Conservation (phyloP, 2,888 invertebrate species). For the Monoplex corrugatus region DNA sequence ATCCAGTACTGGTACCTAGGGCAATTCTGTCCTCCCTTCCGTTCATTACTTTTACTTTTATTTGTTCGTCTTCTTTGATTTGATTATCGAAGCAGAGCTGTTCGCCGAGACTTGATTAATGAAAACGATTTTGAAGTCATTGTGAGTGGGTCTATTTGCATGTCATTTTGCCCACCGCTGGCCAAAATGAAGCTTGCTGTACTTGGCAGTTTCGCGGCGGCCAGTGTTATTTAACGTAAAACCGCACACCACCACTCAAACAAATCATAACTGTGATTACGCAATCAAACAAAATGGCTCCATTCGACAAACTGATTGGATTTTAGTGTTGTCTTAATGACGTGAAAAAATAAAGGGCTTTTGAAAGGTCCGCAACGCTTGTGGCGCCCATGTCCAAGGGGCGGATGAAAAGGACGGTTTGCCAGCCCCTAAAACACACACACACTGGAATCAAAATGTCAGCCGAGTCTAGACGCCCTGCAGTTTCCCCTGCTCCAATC, state of each 20-base stretch:
- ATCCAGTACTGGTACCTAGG: no score
- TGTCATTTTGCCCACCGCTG: not conserved
- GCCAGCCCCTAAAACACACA: constrained; percentile 33
- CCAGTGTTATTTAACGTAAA: constrained; percentile 5
- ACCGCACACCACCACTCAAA: not conserved
- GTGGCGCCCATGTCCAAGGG: not conserved
- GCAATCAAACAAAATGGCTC: constrained; percentile 25
- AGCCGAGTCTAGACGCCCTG: constrained; percentile 33
- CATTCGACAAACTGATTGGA: constrained; percentile 9
- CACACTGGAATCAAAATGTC: constrained; percentile 35
- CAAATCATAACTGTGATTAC: constrained; percentile 33
- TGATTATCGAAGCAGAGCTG: no score
- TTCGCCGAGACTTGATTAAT: no score
- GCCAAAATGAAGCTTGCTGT: no score
- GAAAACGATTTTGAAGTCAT: no score
- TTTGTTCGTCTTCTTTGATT: no score
- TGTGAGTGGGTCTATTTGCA: not conserved
- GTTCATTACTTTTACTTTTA: no score
- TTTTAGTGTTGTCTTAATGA: constrained; percentile 3
- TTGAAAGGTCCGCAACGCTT: not conserved
- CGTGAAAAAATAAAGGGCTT: constrained; percentile 10
- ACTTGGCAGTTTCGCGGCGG: no score
- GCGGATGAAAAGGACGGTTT: not conserved
- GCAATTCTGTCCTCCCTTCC: no score
- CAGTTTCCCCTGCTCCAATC: constrained; percentile 24